phyloP scores from a whole-genome alignment of 2,888 invertebrate genomes.

The Aricia artaxerxes region DNA sequence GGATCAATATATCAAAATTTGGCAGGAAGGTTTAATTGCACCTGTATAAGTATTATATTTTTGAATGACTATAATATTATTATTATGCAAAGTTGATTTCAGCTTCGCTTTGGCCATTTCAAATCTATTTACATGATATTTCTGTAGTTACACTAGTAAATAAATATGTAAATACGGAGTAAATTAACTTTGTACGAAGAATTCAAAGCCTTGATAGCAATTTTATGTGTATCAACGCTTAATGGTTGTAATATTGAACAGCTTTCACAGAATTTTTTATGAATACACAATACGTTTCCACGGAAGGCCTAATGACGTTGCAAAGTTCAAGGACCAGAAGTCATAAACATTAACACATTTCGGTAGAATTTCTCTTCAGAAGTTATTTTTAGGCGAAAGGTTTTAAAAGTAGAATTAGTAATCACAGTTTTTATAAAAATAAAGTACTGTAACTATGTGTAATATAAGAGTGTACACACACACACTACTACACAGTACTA shows the following conservation, averaged over 20 bases:
- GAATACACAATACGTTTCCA: conserved; percentile 28
- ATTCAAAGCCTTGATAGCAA: neutral
- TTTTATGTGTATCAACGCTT: conserved; percentile 19
- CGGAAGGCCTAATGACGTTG: conserved; percentile 16
- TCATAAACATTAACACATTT: neutral
- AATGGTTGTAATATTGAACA: conserved; percentile 10
- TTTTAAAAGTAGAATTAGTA: no score
- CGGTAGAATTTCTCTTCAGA: neutral
- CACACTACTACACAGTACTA: no score
- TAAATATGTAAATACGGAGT: neutral
- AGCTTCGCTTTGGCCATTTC: neutral
- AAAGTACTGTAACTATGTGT: no score
- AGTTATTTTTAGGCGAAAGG: neutral
- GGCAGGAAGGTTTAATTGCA: no score
- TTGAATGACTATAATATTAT: no score
- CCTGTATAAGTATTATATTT: neutral
- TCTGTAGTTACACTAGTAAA: neutral
- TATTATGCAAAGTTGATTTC: neutral
- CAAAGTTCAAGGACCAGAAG: conserved; percentile 24
- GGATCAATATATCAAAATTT: no score
- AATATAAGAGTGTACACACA: no score
- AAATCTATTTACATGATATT: neutral
- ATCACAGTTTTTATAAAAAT: no score
- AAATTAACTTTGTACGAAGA: neutral
- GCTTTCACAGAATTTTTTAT: conserved; percentile 15